Conservation (phyloP, 2,113 vertebrate species). For the Semnopithecus entellus region DNA sequence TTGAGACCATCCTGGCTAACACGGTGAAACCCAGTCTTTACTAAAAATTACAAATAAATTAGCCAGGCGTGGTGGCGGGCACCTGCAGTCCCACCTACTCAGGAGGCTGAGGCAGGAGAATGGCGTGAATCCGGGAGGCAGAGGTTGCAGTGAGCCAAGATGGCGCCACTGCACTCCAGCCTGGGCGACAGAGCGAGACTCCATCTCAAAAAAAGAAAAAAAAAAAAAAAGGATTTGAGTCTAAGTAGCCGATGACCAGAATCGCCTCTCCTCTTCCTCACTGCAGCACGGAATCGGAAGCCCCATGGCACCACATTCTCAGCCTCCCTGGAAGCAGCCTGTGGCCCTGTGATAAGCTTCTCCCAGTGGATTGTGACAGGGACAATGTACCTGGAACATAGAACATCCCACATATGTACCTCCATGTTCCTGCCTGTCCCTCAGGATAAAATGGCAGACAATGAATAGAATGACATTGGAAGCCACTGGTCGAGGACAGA, state of each 20-base stretch:
- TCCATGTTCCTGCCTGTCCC: background rate
- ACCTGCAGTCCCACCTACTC: too few species aligned
- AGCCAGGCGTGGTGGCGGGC: too few species aligned
- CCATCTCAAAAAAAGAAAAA: too few species aligned
- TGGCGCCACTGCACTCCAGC: too few species aligned
- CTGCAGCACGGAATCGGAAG: background rate
- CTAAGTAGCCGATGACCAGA: background rate
- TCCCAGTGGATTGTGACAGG: background rate
- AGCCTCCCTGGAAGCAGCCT: background rate
- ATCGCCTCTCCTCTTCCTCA: background rate
- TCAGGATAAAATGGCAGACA: background rate
- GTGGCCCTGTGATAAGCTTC: background rate
- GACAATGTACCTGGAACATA: too few species aligned
- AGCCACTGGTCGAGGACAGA: rapidly evolving
- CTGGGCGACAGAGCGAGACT: too few species aligned
- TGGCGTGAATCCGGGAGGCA: too few species aligned
- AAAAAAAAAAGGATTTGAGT: background rate
- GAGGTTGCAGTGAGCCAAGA: too few species aligned
- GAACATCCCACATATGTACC: background rate
- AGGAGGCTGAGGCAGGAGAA: too few species aligned
- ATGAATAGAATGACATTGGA: background rate
- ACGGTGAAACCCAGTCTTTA: too few species aligned
- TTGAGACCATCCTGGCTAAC: too few species aligned
- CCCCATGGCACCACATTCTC: background rate
- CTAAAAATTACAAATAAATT: too few species aligned